Evolutionary conservation across 2,113 vertebrate species (phyloP), one percentile per base, ranked within the genome.

Genomic region (Proteles cristata): DNA sequence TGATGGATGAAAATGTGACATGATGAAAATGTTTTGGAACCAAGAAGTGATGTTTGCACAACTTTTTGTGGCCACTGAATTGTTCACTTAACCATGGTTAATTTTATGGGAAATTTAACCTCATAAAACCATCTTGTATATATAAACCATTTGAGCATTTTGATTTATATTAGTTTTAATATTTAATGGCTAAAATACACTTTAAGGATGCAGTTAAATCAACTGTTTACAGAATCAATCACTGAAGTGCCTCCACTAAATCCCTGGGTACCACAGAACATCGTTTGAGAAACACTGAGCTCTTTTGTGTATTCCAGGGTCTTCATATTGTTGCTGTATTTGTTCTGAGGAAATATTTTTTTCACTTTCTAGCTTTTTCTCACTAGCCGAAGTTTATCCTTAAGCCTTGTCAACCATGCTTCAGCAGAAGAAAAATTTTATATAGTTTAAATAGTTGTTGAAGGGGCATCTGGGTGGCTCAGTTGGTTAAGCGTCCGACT

Each of bases 321-420:
- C n/a, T 85, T 61, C 50, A 33, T 76, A 53, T 79, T 61, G 39
- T 93, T 84, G 11, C 31, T 90, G 11, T 43, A 39, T 85, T 77
- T 92, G 66, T 81, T 88, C 74, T 90, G 25, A 82, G 61, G n/a
- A 65, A 90, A 87, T 48, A 74, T 84, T 91, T 91, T 91, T 28
- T 69, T 96, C 16, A 83, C 31, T 25, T 88, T 28, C 12, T 50
- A 48, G 17, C 85, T 93, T 48, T 86, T 98, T 93, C n/a, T 85
- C 65, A 39, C 35, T 25, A 65, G 17, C 17, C 77, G 31, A 50
- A 50, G 19, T 90, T 94, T 76, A 73, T 81, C 65, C 21, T 33
- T 35, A 81, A 74, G 61, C 16, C 39, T 88, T 81, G 25, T 85
- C 9, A 91, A 2, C 7, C 25, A 86, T 31, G 45, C 43, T 43